Base-by-base conservation (phyloP, 2,797 vertebrate genomes). In the Amazona finschi region DNA sequence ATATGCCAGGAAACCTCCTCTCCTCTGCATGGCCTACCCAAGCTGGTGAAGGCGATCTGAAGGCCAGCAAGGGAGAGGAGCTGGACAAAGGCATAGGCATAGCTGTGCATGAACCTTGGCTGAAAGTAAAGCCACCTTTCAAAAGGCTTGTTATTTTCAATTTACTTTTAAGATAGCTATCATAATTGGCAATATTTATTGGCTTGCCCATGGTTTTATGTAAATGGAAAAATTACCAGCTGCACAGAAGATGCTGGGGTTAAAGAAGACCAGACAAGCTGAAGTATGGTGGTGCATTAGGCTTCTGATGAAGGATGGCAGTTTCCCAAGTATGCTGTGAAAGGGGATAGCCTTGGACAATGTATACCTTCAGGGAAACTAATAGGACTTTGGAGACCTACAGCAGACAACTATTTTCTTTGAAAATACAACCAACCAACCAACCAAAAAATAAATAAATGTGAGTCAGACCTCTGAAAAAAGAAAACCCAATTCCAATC, bases 61-160 rank as follows among this genome's bases (percentile, higher is more conserved):
- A 49, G 10, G 17, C 5, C 50, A 53, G 11, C 0, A 0, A 62
- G 36, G 1, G 0, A 87, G 71, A 89, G 28, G 15, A 76, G 47
- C 22, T 62, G 71, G 22, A 15, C 3, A 1, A 73, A 55, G 44
- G 31, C 12, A 31, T 20, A n/a, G 55, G 60, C 36, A 30, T 24
- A 36, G 14, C 14, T 41, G 14, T 14, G 19, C 27, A 16, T 0
- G 0, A 75, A 58, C 13, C 28, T 78, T 46, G 44, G n/a, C 36
- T 73, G 55, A 74, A 85, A 12, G 33, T 5, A 70, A 11, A 85
- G 44, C 3, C 18, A 66, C 25, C 28, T 58, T 62, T 66, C 15
- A n/a, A 75, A 82, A 87, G 4, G 4, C 28, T 76, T 14, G 12
- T 21, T 78, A 11, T 46, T 89, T 88, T 60, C 25, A 62, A 33